A percentile compares a stretch with the other conserved stretches of the same genome.
phyloP scores from a whole-genome alignment of 2,113 vertebrate species.

The Cygnus atratus region DNA sequence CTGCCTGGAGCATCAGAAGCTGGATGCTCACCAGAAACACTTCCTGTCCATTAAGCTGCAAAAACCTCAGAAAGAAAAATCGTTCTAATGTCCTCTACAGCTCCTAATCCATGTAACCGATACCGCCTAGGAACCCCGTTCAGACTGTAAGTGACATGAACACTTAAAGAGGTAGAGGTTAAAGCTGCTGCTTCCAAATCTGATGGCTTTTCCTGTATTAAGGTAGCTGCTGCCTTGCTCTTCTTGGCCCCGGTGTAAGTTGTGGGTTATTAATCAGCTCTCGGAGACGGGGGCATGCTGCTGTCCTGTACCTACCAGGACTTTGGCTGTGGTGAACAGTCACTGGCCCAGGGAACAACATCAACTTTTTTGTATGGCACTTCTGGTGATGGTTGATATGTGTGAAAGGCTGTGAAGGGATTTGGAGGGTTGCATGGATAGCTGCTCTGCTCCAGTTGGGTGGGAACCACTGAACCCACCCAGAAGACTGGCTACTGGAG shows the following conservation, averaged over 20 bases:
- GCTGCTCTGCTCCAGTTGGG: background rate
- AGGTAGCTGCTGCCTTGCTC: background rate
- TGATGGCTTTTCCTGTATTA: conserved; percentile 3
- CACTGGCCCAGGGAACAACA: background rate
- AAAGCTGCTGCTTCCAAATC: conserved; percentile 24
- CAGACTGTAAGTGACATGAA: conserved; percentile 41
- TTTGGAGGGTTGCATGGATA: background rate
- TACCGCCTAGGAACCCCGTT: conserved; percentile 34
- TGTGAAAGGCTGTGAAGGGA: background rate
- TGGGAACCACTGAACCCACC: background rate
- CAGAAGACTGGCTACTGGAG: background rate
- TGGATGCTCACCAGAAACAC: conserved; percentile 23
- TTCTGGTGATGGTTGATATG: background rate
- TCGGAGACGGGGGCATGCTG: background rate
- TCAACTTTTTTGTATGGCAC: background rate
- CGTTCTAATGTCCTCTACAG: conserved; percentile 36
- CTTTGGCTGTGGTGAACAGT: background rate
- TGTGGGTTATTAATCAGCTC: background rate
- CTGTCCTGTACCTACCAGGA: background rate
- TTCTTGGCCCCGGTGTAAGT: background rate
- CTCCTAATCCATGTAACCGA: conserved; percentile 41
- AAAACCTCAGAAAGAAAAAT: conserved; percentile 49
- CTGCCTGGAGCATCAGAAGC: background rate
- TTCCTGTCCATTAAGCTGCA: conserved; percentile 59
- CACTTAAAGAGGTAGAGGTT: conserved; percentile 15